Evolutionary conservation across 2,113 vertebrate genomes (phyloP).

Genomic region (Micronycteris hirsuta): DNA sequence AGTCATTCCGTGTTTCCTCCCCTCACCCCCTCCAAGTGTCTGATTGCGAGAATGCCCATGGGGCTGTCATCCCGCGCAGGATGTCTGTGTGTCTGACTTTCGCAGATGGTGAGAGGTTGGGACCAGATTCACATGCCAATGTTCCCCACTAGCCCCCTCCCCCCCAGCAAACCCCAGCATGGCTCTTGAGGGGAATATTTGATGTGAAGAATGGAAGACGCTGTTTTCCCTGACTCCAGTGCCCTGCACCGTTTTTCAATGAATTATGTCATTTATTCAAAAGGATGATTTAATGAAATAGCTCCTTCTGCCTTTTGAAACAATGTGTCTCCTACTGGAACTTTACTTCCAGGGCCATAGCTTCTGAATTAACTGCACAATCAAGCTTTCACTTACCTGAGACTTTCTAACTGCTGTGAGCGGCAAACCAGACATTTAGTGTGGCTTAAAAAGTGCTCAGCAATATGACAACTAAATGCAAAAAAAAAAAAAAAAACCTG

Average conservation of each 20-base stretch:
- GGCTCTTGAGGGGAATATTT: neutral
- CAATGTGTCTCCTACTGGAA: neutral
- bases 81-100: neutral
- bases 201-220: neutral
- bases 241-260: neutral
- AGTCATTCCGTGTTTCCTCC: neutral
- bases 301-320: conserved; percentile 26
- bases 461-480: neutral
- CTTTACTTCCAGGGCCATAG: neutral
- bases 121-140: fast-evolving
- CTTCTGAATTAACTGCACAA: conserved; percentile 26
- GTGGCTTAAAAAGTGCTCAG: neutral
- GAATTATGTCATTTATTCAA: neutral
- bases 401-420: neutral
- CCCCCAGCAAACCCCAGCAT: neutral
- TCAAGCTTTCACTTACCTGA: neutral
- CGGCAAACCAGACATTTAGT: neutral
- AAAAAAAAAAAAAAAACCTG: too few relatives aligned
- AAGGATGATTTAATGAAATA: conserved; percentile 6
- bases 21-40: neutral
- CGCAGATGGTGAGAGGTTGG: neutral
- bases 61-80: neutral
- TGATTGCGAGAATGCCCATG: neutral
- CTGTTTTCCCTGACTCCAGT: neutral
- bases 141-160: too few relatives aligned